Conservation (phyloP, 2,113 vertebrate species). For the Halichoerus grypus region DNA sequence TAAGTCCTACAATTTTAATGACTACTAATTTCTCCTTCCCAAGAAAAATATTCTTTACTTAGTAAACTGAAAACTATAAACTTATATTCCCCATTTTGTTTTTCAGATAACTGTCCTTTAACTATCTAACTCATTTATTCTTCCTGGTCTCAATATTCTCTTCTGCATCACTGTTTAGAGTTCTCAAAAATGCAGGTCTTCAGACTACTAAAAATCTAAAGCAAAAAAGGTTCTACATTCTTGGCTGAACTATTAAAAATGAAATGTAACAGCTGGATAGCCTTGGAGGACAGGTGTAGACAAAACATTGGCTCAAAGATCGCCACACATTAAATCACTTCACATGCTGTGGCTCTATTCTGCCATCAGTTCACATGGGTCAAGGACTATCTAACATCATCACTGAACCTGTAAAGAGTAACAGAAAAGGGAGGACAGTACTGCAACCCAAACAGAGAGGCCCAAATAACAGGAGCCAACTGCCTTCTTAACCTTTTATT, state of each 20-base stretch:
- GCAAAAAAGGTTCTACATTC: background rate
- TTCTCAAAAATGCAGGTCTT: slow-evolving; percentile 43
- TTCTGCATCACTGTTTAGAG: background rate
- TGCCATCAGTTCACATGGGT: slow-evolving; percentile 41
- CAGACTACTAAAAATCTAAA: slow-evolving; percentile 19
- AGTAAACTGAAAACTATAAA: background rate
- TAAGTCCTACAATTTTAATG: background rate
- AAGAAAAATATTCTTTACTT: slow-evolving; percentile 8
- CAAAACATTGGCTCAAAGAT: background rate
- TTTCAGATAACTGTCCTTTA: background rate
- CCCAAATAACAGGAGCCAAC: background rate
- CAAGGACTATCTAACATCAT: slow-evolving; percentile 43
- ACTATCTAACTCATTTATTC: background rate
- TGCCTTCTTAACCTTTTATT: background rate
- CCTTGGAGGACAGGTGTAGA: slow-evolving; percentile 48
- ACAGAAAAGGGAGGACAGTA: background rate
- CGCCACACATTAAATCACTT: background rate
- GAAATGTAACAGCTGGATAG: background rate
- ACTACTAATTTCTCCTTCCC: background rate
- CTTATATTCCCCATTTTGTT: background rate
- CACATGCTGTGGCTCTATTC: background rate
- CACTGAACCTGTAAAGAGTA: background rate
- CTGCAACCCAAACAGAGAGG: background rate
- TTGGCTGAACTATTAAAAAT: slow-evolving; percentile 53
- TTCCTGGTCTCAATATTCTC: background rate